Evolutionary conservation across 2,797 vertebrate genomes (phyloP).

Genomic region (Schizopygopsis malacanthus): DNA sequence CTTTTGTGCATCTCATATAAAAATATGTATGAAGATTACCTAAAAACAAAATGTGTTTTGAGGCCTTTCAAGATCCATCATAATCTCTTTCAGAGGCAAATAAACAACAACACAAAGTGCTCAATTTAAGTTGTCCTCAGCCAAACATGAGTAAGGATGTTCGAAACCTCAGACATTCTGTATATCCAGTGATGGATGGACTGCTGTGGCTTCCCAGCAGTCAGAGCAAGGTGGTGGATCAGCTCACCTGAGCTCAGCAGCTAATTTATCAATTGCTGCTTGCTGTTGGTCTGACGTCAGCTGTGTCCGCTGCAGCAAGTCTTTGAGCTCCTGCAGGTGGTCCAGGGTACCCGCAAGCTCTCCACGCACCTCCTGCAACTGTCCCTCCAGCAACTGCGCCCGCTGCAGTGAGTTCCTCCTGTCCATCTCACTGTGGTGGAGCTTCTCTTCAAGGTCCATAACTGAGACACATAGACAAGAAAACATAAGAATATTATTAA

Average conservation of each 20-base stretch:
- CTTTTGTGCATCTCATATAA: not conserved
- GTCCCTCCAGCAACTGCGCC: slow-evolving; percentile 78
- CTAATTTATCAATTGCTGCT: slow-evolving; percentile 79
- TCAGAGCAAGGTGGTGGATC: slow-evolving; percentile 27
- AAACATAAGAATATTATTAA: not conserved
- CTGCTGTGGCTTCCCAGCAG: slow-evolving; percentile 19
- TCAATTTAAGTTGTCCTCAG: not conserved
- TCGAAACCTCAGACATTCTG: slow-evolving; percentile 35
- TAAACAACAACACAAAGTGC: not conserved
- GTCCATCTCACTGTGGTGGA: slow-evolving; percentile 81
- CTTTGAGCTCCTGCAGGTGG: slow-evolving; percentile 82
- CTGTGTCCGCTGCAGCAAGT: slow-evolving; percentile 83
- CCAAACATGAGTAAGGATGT: not conserved
- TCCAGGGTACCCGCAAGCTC: slow-evolving; percentile 79
- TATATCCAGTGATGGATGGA: not conserved
- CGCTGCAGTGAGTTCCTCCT: slow-evolving; percentile 74
- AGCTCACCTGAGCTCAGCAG: slow-evolving; percentile 85
- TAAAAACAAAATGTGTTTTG: not conserved
- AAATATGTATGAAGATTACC: not conserved
- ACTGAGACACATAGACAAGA: slow-evolving; percentile 69
- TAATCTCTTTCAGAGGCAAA: not conserved
- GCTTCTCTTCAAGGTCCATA: slow-evolving; percentile 84
- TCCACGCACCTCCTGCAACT: slow-evolving; percentile 76
- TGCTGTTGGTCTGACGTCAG: slow-evolving; percentile 82
- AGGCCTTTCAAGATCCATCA: not conserved